phyloP scores from a whole-genome alignment of 2,888 invertebrate genomes.

The Scaptomyza tumidula region DNA sequence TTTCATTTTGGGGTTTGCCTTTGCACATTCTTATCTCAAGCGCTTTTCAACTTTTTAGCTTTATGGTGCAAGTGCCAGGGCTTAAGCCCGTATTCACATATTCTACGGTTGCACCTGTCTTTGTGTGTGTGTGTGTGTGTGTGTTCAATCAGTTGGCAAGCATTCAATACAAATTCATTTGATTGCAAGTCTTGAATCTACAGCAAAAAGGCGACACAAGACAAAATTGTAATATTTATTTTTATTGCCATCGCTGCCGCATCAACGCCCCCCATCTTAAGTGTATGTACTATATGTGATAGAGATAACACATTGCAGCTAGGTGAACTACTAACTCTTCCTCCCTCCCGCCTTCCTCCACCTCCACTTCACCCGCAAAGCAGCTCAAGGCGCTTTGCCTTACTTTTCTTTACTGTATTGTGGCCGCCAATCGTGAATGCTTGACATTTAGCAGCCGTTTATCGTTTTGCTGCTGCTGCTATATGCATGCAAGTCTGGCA shows the following conservation, averaged over 20 bases:
- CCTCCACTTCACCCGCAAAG: background rate
- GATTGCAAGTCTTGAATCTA: conserved; percentile 61
- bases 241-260: conserved; percentile 65
- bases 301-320: conserved; percentile 52
- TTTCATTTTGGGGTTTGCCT: conserved; percentile 60
- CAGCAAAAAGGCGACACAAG: conserved; percentile 58
- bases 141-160: conserved; percentile 46
- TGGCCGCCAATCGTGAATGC: conserved; percentile 46
- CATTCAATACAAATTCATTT: conserved; percentile 72
- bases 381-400: conserved; percentile 28
- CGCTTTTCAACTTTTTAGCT: conserved; percentile 57
- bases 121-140: background rate
- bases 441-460: conserved; percentile 58
- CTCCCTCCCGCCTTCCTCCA: no score
- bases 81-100: conserved; percentile 48
- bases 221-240: conserved; percentile 53
- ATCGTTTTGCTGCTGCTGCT: conserved; percentile 34
- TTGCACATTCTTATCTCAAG: conserved; percentile 13
- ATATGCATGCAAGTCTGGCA: conserved; percentile 52
- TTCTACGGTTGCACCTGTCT: background rate
- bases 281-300: conserved; percentile 5
- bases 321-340: conserved; percentile 4
- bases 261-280: conserved; percentile 37
- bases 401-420: conserved; percentile 20
- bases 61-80: conserved; percentile 30